Conservation (phyloP, 2,888 invertebrate genomes). For the Drosophila affinis region DNA sequence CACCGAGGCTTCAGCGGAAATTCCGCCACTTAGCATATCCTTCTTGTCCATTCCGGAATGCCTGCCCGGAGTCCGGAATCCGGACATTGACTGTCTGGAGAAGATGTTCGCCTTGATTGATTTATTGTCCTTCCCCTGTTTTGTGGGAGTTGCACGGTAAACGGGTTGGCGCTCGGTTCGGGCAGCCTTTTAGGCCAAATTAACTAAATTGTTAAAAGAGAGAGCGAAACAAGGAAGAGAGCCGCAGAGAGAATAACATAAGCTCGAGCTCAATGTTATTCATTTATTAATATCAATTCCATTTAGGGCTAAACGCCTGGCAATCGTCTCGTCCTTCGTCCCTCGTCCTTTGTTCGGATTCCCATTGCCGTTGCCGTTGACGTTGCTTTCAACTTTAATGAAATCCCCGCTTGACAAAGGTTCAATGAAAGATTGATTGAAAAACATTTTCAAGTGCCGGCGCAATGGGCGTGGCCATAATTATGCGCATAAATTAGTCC, state of each 20-base stretch:
- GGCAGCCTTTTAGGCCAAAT: conserved; percentile 31
- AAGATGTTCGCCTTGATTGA: conserved; percentile 49
- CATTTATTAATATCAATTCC: conserved; percentile 73
- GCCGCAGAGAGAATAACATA: conserved; percentile 5
- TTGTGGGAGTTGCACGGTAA: no score
- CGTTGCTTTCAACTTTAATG: conserved; percentile 69
- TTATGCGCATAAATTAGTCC: conserved; percentile 75
- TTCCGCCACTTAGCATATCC: neutral
- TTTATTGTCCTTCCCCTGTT: conserved; percentile 8
- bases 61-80: neutral
- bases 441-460: conserved; percentile 68
- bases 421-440: conserved; percentile 77
- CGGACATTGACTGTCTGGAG: neutral
- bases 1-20: neutral
- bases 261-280: conserved; percentile 45
- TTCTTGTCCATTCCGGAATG: conserved; percentile 3
- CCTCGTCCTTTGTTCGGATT: conserved; percentile 9
- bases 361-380: conserved; percentile 14
- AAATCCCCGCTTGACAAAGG: conserved; percentile 74
- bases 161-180: conserved; percentile 1
- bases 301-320: conserved; percentile 56
- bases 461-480: conserved; percentile 61
- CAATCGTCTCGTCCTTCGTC: conserved; percentile 40
- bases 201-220: conserved; percentile 20
- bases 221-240: neutral